Evolutionary conservation across 2,797 vertebrate species (phyloP).

Genomic region (Sandelia bainsii): DNA sequence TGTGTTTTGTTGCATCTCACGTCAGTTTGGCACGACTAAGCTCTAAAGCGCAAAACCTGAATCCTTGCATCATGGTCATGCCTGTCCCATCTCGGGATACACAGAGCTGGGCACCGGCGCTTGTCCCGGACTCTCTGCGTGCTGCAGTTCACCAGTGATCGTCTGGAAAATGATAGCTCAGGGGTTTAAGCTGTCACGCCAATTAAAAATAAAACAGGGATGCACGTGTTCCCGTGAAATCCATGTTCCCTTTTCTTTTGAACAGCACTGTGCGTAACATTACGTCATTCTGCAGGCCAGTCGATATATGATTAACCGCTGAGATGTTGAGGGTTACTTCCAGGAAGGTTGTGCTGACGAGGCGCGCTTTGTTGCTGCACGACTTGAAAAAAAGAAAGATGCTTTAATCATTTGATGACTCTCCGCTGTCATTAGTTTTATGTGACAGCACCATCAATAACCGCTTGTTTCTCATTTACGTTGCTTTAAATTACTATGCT

Average conservation of each 20-base stretch:
- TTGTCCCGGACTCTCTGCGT: slow-evolving; percentile 47
- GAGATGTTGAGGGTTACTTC: slow-evolving; percentile 85
- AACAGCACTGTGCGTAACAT: slow-evolving; percentile 80
- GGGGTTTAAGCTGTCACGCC: slow-evolving; percentile 16
- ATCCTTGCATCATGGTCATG: slow-evolving; percentile 58
- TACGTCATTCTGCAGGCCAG: slow-evolving; percentile 96
- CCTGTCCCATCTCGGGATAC: slow-evolving; percentile 77
- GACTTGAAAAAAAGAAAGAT: slow-evolving; percentile 59
- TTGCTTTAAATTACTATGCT: slow-evolving; percentile 32
- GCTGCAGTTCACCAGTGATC: slow-evolving; percentile 56
- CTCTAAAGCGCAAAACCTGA: slow-evolving; percentile 11
- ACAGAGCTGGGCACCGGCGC: slow-evolving; percentile 50
- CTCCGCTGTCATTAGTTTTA: slow-evolving; percentile 79
- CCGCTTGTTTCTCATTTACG: slow-evolving; percentile 52
- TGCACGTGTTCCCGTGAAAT: slow-evolving; percentile 28
- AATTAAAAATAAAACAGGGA: slow-evolving; percentile 24
- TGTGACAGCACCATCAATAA: slow-evolving; percentile 74
- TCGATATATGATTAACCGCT: slow-evolving; percentile 90
- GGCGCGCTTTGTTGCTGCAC: slow-evolving; percentile 75
- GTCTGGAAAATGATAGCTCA: slow-evolving; percentile 34
- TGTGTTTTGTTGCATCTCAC: slow-evolving; percentile 11
- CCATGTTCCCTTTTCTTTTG: slow-evolving; percentile 44
- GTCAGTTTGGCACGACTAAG: neutral
- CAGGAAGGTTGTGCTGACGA: slow-evolving; percentile 86
- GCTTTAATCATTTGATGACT: slow-evolving; percentile 76